Evolutionary conservation across 2,113 vertebrate species (phyloP).

Genomic region (Neodontobutis hainanensis): DNA sequence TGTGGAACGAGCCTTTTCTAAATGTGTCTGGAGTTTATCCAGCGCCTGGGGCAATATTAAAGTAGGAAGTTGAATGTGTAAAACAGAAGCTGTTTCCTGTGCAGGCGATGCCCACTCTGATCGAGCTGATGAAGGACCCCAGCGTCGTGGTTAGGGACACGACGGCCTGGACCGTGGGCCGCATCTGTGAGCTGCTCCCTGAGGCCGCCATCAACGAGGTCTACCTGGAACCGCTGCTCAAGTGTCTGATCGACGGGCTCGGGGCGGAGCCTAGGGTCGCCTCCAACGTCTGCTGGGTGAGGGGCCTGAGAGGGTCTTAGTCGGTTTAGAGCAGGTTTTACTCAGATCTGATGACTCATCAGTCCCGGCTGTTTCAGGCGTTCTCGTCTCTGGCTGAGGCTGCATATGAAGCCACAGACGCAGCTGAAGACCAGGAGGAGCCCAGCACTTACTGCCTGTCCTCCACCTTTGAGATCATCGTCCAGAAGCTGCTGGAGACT

Average conservation of each 20-base stretch:
- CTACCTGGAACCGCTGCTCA: conserved; percentile 91
- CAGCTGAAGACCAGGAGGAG: conserved; percentile 95
- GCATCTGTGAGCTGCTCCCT: conserved; percentile 96
- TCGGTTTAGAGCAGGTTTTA: no score
- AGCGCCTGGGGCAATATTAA: background rate
- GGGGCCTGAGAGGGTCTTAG: background rate
- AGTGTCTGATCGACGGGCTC: conserved; percentile 96
- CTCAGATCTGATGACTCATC: no score
- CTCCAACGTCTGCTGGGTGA: conserved; percentile 99
- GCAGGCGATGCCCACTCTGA: conserved; percentile 94
- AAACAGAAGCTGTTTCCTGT: no score
- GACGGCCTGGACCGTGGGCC: conserved; percentile 95
- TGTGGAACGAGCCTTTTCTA: no score
- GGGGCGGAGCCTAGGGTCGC: conserved; percentile 94
- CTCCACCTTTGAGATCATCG: conserved; percentile 96
- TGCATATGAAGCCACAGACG: conserved; percentile 95
- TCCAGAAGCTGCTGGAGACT: conserved; percentile 97
- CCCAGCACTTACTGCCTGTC: conserved; percentile 96
- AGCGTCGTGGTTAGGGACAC: conserved; percentile 97
- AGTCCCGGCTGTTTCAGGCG: conserved; percentile 76
- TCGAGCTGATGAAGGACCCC: conserved; percentile 98
- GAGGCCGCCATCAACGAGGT: conserved; percentile 96
- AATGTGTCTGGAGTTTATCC: no score
- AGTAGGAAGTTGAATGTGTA: no score
- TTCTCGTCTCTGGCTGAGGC: conserved; percentile 97